phyloP scores from a whole-genome alignment of 1,140 invertebrate genomes.

The Orchestia grillus region DNA sequence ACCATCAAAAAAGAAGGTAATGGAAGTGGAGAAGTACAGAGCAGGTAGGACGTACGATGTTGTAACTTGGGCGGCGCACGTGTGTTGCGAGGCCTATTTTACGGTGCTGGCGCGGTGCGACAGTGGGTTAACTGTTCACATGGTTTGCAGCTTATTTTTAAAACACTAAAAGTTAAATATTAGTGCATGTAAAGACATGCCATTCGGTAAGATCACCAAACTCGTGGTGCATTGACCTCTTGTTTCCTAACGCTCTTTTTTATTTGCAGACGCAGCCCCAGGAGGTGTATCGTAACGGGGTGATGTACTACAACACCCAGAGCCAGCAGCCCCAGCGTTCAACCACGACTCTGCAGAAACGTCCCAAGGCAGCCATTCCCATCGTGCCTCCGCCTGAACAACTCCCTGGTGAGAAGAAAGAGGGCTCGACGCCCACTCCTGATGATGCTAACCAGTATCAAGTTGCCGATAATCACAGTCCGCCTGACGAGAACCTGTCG shows the following conservation, averaged over 20 bases:
- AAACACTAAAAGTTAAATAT: background rate
- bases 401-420: constrained; percentile 60
- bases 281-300: constrained; percentile 76
- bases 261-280: constrained; percentile 70
- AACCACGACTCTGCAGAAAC: constrained; percentile 70
- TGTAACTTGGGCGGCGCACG: background rate
- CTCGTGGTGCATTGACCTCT: background rate
- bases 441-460: background rate
- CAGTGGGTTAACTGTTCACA: background rate
- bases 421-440: background rate
- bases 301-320: constrained; percentile 75
- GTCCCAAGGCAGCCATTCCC: constrained; percentile 76
- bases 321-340: constrained; percentile 70
- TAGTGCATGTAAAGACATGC: background rate
- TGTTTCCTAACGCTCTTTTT: background rate
- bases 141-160: background rate
- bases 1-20: background rate
- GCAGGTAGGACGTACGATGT: background rate
- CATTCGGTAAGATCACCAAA: background rate
- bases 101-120: background rate
- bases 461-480: background rate
- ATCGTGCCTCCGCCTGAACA: constrained; percentile 76
- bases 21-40: background rate
- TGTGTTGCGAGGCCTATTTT: background rate
- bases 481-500: background rate